Conservation (phyloP, 2,113 vertebrate genomes). For the Cervus canadensis region DNA sequence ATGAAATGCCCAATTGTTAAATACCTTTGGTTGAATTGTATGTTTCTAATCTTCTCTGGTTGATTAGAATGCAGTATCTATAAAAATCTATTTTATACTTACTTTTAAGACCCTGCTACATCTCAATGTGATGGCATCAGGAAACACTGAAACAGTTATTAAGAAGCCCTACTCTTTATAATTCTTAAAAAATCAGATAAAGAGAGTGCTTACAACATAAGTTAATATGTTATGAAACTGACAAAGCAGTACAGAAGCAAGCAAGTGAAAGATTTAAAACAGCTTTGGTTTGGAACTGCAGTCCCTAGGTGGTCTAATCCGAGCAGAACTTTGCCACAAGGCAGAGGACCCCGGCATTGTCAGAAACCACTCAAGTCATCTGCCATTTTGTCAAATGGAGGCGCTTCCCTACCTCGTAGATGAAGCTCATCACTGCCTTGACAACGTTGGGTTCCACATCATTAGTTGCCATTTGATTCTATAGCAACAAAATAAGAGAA, state of each 20-base stretch:
- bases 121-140: neutral
- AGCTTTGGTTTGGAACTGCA: conserved; percentile 70
- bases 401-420: conserved; percentile 81
- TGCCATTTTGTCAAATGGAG: conserved; percentile 86
- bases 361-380: conserved; percentile 79
- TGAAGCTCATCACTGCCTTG: conserved; percentile 84
- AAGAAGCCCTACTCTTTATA: neutral
- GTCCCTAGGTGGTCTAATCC: conserved; percentile 77
- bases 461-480: conserved; percentile 88
- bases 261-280: conserved; percentile 66
- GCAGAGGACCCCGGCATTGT: conserved; percentile 76
- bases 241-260: conserved; percentile 58
- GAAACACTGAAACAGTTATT: neutral
- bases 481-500: conserved; percentile 85
- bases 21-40: neutral
- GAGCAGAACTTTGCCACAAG: conserved; percentile 79
- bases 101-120: neutral
- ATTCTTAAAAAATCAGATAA: conserved; percentile 58
- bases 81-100: neutral
- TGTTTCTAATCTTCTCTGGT: neutral
- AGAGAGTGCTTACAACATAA: conserved; percentile 47
- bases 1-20: neutral
- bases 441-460: conserved; percentile 84
- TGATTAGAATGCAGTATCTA: neutral
- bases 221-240: conserved; percentile 57